Evolutionary conservation across 2,888 invertebrate genomes (phyloP), one percentile per base, ranked within the genome.

Genomic region (Drosophila subquinaria): DNA sequence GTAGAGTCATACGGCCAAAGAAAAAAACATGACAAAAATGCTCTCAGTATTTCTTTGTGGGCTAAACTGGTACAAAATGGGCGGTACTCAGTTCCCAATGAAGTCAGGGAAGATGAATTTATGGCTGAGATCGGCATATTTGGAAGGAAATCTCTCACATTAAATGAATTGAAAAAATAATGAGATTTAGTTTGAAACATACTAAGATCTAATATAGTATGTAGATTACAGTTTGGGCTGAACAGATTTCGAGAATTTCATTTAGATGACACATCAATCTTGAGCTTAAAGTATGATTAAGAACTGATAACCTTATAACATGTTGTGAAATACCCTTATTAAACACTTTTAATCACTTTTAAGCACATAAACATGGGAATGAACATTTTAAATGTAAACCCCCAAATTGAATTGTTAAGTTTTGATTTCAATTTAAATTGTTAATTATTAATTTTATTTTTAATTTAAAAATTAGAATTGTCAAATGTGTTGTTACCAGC

Each of bases 51-150:
- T 33, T 56, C 33, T 20, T 30, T 45, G 45, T 56, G 23, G 40
- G 40, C 33, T 38, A 35, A 75, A 75, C 63, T 69, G 73, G 59
- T 55, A 76, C 77, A 60, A 59, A 73, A 67, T 77, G 47, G 47
- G 55, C 45, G 65, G 33, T 68, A 23, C 59, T 15, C 20, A 59
- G 73, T 33, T 63, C 42, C 13, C 30, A 38, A 38, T 36, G 67
- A 47, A 47, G 47, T 35, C 40, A 15, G 55, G 40, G 9, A 17
- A 20, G 47, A 43, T 47, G 62, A 47, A 76, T 76, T 62, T 43
- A 66, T 51, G 17, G 30, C 13, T 47, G 33, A 6, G 53, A n/a
- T 53, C 8, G 42, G 11, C 15, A 52, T 38, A 38, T 59, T 23
- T 10, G 60, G 40, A 20, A 43, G 43, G 43, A 23, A 20, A 40